A percentile compares a stretch with the other conserved stretches of the same genome.
Conservation (phyloP, 2,888 invertebrate species). For the Pyrrhosoma nymphula region DNA sequence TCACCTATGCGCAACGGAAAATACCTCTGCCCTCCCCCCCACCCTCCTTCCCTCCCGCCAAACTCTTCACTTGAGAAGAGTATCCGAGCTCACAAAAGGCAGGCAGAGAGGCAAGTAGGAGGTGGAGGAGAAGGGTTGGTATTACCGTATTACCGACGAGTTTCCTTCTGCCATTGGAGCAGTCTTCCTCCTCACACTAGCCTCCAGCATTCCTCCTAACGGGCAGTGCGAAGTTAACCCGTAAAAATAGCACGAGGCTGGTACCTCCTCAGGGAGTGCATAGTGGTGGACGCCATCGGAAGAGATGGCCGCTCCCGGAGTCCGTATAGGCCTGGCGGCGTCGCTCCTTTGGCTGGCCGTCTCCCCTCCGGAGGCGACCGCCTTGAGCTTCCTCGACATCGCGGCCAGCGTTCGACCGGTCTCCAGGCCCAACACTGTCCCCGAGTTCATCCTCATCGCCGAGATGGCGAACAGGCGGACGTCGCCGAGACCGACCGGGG, state of each 20-base stretch:
- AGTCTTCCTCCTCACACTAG: not conserved
- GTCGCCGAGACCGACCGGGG: not conserved
- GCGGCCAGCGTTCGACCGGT: not conserved
- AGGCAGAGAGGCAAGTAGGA: not conserved
- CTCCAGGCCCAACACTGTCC: not conserved
- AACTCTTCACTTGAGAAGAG: no score
- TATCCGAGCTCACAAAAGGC: not conserved
- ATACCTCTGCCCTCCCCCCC: not conserved
- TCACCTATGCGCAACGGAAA: slow-evolving; percentile 6
- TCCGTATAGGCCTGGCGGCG: not conserved
- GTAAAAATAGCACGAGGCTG: not conserved
- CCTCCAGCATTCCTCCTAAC: not conserved
- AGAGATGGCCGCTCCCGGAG: not conserved
- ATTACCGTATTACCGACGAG: not conserved
- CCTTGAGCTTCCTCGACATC: not conserved
- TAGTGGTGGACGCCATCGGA: not conserved
- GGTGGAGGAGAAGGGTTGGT: not conserved
- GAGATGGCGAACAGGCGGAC: not conserved
- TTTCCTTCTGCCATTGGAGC: not conserved
- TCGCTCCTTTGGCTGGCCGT: not conserved
- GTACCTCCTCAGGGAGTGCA: not conserved
- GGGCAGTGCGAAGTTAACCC: not conserved
- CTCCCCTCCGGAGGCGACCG: not conserved
- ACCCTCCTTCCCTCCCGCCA: not conserved
- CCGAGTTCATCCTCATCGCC: slow-evolving; percentile 8